A percentile compares a stretch with the other conserved stretches of the same genome.
These are phyloP conservation scores for Chlorops oryzae DNA, from an alignment of 1,140 invertebrate species.

Conservation along the genomic window DNA sequence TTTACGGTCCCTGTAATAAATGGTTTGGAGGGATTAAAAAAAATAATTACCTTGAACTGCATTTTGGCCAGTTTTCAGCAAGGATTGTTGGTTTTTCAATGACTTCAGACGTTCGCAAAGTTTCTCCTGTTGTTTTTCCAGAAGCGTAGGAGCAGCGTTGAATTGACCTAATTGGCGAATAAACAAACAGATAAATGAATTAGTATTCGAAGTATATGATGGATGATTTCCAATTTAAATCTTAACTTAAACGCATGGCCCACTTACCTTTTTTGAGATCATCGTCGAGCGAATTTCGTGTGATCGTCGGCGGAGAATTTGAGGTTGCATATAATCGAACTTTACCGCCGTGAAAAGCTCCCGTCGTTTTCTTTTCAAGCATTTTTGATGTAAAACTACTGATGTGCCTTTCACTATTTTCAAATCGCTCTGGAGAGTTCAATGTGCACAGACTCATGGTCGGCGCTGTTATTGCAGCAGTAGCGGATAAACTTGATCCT, in stretches of 20 bases:
- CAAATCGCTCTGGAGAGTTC: conserved; percentile 15
- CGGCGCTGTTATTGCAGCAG: not conserved
- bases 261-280: not conserved
- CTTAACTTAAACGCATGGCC: not conserved
- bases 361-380: too few relatives aligned
- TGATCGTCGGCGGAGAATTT: too few relatives aligned
- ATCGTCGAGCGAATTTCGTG: not conserved
- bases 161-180: conserved; percentile 52
- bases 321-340: too few relatives aligned
- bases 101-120: conserved; percentile 63
- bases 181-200: too few relatives aligned
- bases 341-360: too few relatives aligned
- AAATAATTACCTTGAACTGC: not conserved
- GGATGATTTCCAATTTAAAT: not conserved
- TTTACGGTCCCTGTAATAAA: not conserved
- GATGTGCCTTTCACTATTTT: too few relatives aligned
- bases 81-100: conserved; percentile 48
- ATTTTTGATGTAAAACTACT: too few relatives aligned
- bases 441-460: conserved; percentile 10
- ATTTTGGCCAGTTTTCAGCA: conserved; percentile 10
- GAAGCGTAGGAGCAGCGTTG: conserved; percentile 62
- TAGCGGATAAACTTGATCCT: not conserved
- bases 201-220: not conserved
- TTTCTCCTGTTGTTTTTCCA: conserved; percentile 69
- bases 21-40: not conserved